Conservation (phyloP, 2,888 invertebrate species). For the Sphaeridia pumilis region DNA sequence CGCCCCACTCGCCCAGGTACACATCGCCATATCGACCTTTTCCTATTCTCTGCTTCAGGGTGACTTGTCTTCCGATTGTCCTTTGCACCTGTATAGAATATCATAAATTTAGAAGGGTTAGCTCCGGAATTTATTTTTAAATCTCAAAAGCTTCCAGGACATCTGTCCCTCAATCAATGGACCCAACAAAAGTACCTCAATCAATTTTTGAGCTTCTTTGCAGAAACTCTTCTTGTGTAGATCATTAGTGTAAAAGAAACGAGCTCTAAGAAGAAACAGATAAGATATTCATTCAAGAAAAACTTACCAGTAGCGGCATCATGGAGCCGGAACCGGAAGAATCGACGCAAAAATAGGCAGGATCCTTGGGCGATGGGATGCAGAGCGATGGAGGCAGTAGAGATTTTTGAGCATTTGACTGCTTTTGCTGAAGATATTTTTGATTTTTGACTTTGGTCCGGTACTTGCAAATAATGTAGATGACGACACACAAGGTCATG, state of each 20-base stretch:
- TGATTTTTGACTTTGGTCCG: constrained; percentile 30
- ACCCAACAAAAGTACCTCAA: too few species aligned
- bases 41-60: constrained; percentile 69
- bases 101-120: constrained; percentile 38
- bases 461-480: constrained; percentile 28
- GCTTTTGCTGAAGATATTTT: constrained; percentile 30
- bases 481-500: constrained; percentile 31
- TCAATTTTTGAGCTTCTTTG: too few species aligned
- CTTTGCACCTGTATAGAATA: constrained; percentile 52
- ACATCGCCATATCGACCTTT: constrained; percentile 86
- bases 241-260: too few species aligned
- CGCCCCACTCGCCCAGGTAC: constrained; percentile 53
- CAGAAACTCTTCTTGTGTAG: too few species aligned
- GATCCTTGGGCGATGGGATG: constrained; percentile 31
- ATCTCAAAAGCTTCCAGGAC: too few species aligned
- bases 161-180: too few species aligned
- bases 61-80: constrained; percentile 85
- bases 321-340: constrained; percentile 85
- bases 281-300: neutral
- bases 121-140: constrained; percentile 38
- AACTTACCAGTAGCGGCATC: constrained; percentile 53
- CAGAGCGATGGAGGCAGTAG: constrained; percentile 29
- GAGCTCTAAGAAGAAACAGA: neutral
- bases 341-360: constrained; percentile 46
- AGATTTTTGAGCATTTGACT: constrained; percentile 32